Base-by-base conservation (phyloP, 23 tunicate species). In the Halocynthia roretzi region DNA sequence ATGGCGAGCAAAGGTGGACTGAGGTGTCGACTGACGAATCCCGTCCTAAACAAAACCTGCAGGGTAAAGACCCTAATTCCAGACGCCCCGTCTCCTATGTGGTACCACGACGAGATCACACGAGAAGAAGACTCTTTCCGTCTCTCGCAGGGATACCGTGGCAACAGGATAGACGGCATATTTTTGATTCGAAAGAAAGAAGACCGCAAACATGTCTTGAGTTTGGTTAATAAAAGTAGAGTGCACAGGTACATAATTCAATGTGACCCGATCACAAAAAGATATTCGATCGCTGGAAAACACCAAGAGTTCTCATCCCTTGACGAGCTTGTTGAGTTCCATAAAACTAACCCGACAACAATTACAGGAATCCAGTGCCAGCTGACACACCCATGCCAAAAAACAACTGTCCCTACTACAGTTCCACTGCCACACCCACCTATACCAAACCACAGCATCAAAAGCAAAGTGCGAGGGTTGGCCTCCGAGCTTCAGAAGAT, bases 71-170 rank as follows among this genome's bases (percentile, higher is more conserved):
- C 55, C 40, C 4, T 55, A 31, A 2, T 23, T 7, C 31, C 57
- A 20, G 20, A 51, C 19, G 52, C 64, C 55, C 31, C n/a, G 6
- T 52, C 86, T 5, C 48, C 62, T 62, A 87, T 78, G 23, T 88
- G 95, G 95, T 88, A 68, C 68, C 95, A 88, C 76, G 82, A 86
- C 7, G 21, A 78, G 6, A 88, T 88, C 50, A 71, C 95, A 17
- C 62, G 95, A 54, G 81, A 88, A 21, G 95, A 88, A 83, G 95
- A 88, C 68, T 62, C 84, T 21, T 52, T 75, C 8, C 57, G 87
- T 7, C 66, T 88, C 44, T 82, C 95, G 7, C 61, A 73, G 11
- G 84, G 83, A 20, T 88, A 83, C 53, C 64, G 76, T 12, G 22
- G 44, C 8, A 54, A 53, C 8, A 72, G 68, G 15, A 14, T 54